Conservation (phyloP, 2,113 vertebrate genomes). For the Thalassarche chlororhynchos region DNA sequence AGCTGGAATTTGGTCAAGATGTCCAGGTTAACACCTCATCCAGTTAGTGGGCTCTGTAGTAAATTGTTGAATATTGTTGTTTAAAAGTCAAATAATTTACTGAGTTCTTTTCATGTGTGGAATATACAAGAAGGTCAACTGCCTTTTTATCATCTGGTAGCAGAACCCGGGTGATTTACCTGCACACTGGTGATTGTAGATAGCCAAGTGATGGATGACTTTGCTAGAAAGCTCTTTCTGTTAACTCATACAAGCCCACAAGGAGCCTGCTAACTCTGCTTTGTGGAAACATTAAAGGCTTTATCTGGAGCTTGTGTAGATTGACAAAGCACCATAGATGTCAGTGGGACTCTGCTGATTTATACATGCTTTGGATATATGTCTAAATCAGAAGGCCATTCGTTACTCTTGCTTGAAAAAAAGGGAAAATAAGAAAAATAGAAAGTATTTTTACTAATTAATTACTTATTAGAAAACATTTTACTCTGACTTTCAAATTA, state of each 20-base stretch:
- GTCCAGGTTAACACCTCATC: constrained; percentile 51
- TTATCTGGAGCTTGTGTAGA: constrained; percentile 39
- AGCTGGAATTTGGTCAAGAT: constrained; percentile 36
- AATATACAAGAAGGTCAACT: constrained; percentile 66
- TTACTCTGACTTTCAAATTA: not conserved
- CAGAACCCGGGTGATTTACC: constrained; percentile 59
- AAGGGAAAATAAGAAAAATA: not conserved
- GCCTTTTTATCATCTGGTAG: constrained; percentile 68
- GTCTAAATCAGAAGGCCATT: not conserved
- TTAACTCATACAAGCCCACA: constrained; percentile 51
- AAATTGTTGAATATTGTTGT: constrained; percentile 50
- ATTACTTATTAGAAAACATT: not conserved
- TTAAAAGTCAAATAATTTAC: constrained; percentile 64
- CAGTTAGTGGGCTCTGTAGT: not conserved
- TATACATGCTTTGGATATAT: not conserved
- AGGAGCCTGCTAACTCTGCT: constrained; percentile 20
- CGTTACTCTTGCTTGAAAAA: not conserved
- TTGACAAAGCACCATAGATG: not conserved
- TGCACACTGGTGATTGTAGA: constrained; percentile 24
- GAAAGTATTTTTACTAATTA: not conserved
- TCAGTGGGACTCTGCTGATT: constrained; percentile 7
- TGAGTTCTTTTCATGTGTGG: constrained; percentile 53
- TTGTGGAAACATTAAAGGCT: constrained; percentile 45
- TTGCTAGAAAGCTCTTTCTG: constrained; percentile 27
- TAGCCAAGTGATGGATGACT: constrained; percentile 45